Evolutionary conservation across 2,113 vertebrate genomes (phyloP), one percentile per base, ranked within the genome.

Genomic region (Corvus moneduloides): DNA sequence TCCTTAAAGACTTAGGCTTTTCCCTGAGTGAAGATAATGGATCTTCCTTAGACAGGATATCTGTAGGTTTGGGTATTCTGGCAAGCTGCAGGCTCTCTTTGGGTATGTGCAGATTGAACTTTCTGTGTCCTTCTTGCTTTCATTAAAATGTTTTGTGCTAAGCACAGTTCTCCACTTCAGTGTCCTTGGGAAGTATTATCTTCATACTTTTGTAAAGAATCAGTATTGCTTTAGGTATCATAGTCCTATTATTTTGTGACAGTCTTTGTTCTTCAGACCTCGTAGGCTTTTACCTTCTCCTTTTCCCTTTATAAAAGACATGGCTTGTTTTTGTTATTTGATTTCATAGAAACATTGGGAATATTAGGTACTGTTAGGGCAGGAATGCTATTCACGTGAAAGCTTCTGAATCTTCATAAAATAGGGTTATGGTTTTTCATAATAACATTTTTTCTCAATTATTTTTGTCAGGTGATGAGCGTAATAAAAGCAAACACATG

Each of bases 1-100:
- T 73, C 58, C 59, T 84, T 85, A 52, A 90, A 84, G 74, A 68
- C 74, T 92, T 94, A 79, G 61, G 10, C 16, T 92, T 94, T 93
- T 89, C 44, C 44, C 77, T 87, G 33, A 64, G 58, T 86, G 71
- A 86, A 92, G 64, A 88, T 76, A 92, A 93, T 48, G 67, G 46
- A 75, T 82, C 83, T 87, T 92, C 41, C 61, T 76, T 58, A 62
- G 75, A 51, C 67, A 85, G 85, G n/a, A 32, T 94, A 35, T 75
- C 58, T 93, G 92, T 44, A 67, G 51, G 35, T 72, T 74, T 84
- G 67, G 24, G 7, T 86, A 41, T 87, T 95, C 67, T 74, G 46
- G 35, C 68, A 96, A 43, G 23, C 71, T 91, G 37, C 58, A 82
- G 55, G 11, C 51, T 90, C 66, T 80, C 67, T 73, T 69, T 59